Percentiles rank a stretch among this genome's conserved stretches.
Evolutionary conservation across 2,113 vertebrate genomes (phyloP).

Genomic region (Maccullochella peelii): DNA sequence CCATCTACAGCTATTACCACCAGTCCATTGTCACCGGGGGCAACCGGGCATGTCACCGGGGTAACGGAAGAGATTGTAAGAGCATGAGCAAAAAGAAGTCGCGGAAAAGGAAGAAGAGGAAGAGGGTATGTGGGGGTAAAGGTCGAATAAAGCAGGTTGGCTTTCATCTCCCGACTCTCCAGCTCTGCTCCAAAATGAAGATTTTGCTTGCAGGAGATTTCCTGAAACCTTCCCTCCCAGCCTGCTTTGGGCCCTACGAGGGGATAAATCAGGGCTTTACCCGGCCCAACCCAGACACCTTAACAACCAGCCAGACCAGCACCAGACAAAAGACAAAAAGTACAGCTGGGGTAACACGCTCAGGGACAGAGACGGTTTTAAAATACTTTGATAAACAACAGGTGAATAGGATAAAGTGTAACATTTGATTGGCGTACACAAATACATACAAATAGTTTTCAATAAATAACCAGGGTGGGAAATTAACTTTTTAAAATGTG

Average conservation of each 20-base stretch:
- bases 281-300: slow-evolving; percentile 40
- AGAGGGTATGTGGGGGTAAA: neutral
- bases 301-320: slow-evolving; percentile 59
- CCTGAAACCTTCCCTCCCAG: slow-evolving; percentile 34
- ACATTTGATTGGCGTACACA: too few species aligned
- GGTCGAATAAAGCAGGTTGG: slow-evolving; percentile 32
- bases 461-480: neutral
- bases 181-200: slow-evolving; percentile 26
- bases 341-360: slow-evolving; percentile 46
- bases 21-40: slow-evolving; percentile 45
- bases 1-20: slow-evolving; percentile 50
- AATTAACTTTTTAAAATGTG: too few species aligned
- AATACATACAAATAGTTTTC: too few species aligned
- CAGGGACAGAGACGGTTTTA: neutral
- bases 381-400: neutral
- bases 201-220: slow-evolving; percentile 48
- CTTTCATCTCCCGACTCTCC: slow-evolving; percentile 51
- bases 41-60: slow-evolving; percentile 41
- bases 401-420: neutral
- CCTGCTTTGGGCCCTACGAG: slow-evolving; percentile 37
- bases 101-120: slow-evolving; percentile 1
- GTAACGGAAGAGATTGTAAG: slow-evolving; percentile 34
- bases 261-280: slow-evolving; percentile 69
- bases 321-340: slow-evolving; percentile 50
- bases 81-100: slow-evolving; percentile 19